phyloP scores from a whole-genome alignment of 2,888 invertebrate species.

The Mythimna lalbum region DNA sequence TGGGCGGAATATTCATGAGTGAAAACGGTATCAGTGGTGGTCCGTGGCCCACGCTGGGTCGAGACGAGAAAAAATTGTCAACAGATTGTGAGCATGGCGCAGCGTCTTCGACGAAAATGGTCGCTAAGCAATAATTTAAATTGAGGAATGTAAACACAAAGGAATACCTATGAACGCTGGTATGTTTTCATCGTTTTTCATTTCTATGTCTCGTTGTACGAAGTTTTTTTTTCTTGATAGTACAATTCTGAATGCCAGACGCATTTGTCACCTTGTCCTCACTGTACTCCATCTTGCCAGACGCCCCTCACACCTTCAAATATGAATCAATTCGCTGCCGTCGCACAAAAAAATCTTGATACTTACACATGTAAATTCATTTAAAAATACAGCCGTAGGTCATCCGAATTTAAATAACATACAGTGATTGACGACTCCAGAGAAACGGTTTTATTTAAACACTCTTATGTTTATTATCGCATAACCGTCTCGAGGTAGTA shows the following conservation, averaged over 20 bases:
- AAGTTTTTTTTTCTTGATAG: not conserved
- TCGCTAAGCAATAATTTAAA: conserved; percentile 22
- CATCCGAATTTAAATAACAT: conserved; percentile 48
- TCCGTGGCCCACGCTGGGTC: conserved; percentile 59
- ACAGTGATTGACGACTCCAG: conserved; percentile 28
- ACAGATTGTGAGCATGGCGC: conserved; percentile 10
- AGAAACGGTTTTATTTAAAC: conserved; percentile 47
- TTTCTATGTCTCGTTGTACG: conserved; percentile 11
- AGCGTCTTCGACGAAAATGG: conserved; percentile 9
- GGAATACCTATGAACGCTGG: conserved; percentile 6
- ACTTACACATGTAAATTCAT: conserved; percentile 35
- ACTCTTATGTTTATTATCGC: conserved; percentile 44
- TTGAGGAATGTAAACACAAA: conserved; percentile 29
- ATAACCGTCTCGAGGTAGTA: conserved; percentile 47
- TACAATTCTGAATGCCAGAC: conserved; percentile 3
- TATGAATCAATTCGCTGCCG: conserved; percentile 29
- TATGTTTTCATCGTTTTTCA: conserved; percentile 34
- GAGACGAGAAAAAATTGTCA: conserved; percentile 35
- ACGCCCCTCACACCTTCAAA: conserved; percentile 23
- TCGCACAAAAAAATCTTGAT: conserved; percentile 20
- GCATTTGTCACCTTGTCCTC: conserved; percentile 36
- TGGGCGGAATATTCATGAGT: conserved; percentile 76
- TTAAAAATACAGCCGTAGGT: conserved; percentile 37
- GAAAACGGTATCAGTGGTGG: conserved; percentile 47
- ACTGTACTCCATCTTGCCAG: conserved; percentile 20